phyloP scores from a whole-genome alignment of 2,113 vertebrate species.

The Eurystomus gularis region DNA sequence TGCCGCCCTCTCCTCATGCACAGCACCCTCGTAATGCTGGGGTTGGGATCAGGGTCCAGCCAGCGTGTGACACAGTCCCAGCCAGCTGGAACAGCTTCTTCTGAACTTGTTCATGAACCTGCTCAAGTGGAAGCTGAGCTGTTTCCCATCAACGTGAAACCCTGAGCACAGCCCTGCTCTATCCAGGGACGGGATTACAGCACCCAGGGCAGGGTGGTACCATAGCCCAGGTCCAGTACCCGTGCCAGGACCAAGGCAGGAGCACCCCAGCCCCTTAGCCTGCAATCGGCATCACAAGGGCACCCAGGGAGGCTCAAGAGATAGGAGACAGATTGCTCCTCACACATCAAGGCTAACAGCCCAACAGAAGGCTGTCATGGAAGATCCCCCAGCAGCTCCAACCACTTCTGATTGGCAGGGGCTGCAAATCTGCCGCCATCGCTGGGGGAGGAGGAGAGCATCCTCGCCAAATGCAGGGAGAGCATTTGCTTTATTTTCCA shows the following conservation, averaged over 20 bases:
- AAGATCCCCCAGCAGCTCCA: conserved; percentile 34
- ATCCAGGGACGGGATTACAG: background rate
- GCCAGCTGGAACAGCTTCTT: background rate
- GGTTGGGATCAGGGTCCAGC: background rate
- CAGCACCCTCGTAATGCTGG: background rate
- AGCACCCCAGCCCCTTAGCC: background rate
- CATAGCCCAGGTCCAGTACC: background rate
- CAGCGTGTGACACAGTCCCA: background rate
- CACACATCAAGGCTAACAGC: background rate
- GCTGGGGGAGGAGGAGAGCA: background rate
- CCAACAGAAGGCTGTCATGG: conserved; percentile 40
- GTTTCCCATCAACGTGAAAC: background rate
- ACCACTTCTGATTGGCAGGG: background rate
- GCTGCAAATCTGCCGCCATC: background rate
- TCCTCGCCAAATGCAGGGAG: background rate
- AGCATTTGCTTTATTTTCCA: background rate
- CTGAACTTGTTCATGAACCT: background rate
- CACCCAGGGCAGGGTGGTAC: background rate
- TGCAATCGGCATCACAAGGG: background rate
- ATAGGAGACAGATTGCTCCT: conserved; percentile 40
- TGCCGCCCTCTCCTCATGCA: background rate
- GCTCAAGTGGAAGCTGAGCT: background rate
- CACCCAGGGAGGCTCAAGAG: background rate
- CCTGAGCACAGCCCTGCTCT: background rate
- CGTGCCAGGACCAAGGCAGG: accelerated